phyloP scores from a whole-genome alignment of 2,888 invertebrate genomes.

The Parnassius apollo region DNA sequence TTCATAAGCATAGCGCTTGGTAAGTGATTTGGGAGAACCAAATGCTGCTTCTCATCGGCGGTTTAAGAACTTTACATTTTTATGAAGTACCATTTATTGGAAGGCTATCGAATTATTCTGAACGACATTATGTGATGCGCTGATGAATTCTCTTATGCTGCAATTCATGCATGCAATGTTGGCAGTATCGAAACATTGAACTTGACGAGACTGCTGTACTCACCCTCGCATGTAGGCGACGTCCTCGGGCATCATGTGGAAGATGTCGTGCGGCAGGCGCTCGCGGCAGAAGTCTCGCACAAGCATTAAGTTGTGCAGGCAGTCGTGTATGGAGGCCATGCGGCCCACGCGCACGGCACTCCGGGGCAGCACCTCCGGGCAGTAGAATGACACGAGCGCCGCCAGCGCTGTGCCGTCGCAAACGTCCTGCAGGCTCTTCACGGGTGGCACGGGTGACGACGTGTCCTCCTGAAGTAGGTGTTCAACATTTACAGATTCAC shows the following conservation, averaged over 20 bases:
- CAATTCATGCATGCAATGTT: no score
- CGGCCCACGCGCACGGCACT: slow-evolving; percentile 81
- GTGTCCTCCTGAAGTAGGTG: slow-evolving; percentile 76
- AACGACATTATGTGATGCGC: no score
- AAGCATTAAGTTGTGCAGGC: slow-evolving; percentile 93
- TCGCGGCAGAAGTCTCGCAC: slow-evolving; percentile 93
- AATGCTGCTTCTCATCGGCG: no score
- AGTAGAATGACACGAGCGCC: slow-evolving; percentile 94
- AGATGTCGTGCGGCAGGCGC: slow-evolving; percentile 92
- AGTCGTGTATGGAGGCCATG: slow-evolving; percentile 91
- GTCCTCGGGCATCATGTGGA: slow-evolving; percentile 97
- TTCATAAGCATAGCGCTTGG: no score
- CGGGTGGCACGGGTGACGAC: slow-evolving; percentile 83
- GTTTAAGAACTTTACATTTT: no score
- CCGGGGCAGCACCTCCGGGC: slow-evolving; percentile 76
- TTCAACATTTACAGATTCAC: no score
- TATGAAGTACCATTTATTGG: no score
- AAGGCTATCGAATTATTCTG: no score
- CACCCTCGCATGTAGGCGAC: slow-evolving; percentile 95
- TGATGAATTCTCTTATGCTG: no score
- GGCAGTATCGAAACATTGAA: no score
- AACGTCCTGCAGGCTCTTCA: slow-evolving; percentile 91
- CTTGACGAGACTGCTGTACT: slow-evolving; percentile 33
- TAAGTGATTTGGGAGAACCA: no score
- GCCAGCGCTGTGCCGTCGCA: slow-evolving; percentile 95